These are phyloP conservation scores for Chelmon rostratus DNA, from an alignment of 2,797 vertebrate species.

Conservation along the genomic window DNA sequence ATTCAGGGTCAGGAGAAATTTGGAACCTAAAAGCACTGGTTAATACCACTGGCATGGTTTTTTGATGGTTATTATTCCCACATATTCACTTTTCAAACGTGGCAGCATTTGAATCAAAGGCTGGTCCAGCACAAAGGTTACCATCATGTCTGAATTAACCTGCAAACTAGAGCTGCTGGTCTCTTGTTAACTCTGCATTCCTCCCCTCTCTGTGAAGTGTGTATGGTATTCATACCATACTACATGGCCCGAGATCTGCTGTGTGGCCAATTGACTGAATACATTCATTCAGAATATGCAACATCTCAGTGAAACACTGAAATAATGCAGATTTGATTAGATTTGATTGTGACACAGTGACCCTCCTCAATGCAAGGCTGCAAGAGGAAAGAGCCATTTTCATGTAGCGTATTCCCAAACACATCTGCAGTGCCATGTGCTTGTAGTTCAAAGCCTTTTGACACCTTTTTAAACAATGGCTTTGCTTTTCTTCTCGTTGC, in stretches of 20 bases:
- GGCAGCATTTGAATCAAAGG: neutral
- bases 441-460: neutral
- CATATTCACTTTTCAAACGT: neutral
- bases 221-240: neutral
- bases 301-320: neutral
- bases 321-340: neutral
- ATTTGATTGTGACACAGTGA: neutral
- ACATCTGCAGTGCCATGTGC: neutral
- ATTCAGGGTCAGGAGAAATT: neutral
- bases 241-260: neutral
- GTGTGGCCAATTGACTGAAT: neutral
- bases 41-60: neutral
- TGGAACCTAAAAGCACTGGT: neutral
- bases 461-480: too few species aligned
- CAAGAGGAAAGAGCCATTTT: neutral
- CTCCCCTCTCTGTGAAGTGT: neutral
- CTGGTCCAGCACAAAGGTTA: neutral
- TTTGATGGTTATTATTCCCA: too few species aligned
- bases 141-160: neutral
- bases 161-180: neutral
- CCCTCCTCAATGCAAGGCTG: neutral
- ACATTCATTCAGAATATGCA: neutral
- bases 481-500: neutral
- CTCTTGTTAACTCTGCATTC: neutral
- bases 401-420: neutral